Base-by-base conservation (phyloP, 1,140 invertebrate species). In the Neodiprion lecontei region DNA sequence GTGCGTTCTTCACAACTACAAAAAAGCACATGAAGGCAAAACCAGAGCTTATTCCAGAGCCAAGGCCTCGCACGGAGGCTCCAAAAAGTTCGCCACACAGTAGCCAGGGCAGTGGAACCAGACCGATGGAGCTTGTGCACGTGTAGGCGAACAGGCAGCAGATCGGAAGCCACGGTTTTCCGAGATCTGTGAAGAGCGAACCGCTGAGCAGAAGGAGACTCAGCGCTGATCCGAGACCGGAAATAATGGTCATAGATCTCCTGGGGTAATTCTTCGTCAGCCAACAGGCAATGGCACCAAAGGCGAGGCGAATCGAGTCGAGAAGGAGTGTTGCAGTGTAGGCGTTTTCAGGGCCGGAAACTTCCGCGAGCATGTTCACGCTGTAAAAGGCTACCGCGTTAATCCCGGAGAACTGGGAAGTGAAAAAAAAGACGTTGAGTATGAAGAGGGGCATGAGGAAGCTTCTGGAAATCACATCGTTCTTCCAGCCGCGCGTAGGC, bases 331-430 rank as follows among this genome's bases (percentile, higher is more conserved):
- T 92, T 0, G 90, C 91, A 47, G 90, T 74, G 75, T 92, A 92
- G 50, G 91, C 90, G 78, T 94, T 77, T 0, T 90, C 84, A 21
- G 85, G 84, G 4, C 88, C 89, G 2, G 91, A 82, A 4, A 90
- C 87, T 50, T 91, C 88, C 72, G 89, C 86, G 80, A 91, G 90
- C 76, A 92, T 92, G 49, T 90, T 87, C 21, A 94, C 92, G 0
- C 93, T 92, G 82, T 95, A 95, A 83, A 94, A 95, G 67, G 91
- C 91, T 1, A 95, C 88, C 1, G 92, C 93, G 81, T 95, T 93
- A 0, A 92, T 87, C 0, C 93, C 93, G 11, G 90, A 89, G 74
- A 92, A 92, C 77, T 93, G 92, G 72, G 89, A 88, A 0, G 91
- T 90, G 53, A 92, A 84, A 77, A 93, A 93, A 75, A 92, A 91